These are phyloP conservation scores for Timema cristinae DNA, from an alignment of 2,888 invertebrate species.

Conservation along the genomic window DNA sequence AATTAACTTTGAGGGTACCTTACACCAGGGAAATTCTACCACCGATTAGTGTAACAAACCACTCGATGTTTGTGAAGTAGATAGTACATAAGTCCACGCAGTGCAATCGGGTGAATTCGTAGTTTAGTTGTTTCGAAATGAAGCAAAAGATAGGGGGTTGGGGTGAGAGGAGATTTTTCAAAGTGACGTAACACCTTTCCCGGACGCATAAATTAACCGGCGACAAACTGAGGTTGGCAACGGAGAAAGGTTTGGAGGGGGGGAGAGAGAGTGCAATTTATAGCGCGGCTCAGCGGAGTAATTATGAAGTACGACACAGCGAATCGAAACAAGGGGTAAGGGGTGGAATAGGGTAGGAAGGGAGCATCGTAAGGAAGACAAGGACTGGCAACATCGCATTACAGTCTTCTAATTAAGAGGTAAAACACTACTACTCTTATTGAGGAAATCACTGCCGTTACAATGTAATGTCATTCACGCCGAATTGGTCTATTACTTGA, in stretches of 20 bases:
- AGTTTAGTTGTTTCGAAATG: conserved; percentile 24
- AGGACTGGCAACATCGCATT: too few species aligned
- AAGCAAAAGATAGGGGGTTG: background rate
- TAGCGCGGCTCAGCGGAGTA: conserved; percentile 26
- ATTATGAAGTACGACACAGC: conserved; percentile 29
- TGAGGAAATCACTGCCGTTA: too few species aligned
- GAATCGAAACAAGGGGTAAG: conserved; percentile 10
- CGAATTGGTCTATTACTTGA: too few species aligned
- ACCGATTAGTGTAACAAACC: too few species aligned
- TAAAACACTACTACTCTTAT: too few species aligned
- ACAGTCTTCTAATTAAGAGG: too few species aligned
- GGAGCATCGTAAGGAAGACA: too few species aligned
- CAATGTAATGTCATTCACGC: too few species aligned
- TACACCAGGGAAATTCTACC: too few species aligned
- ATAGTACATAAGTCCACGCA: background rate
- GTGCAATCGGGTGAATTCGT: conserved; percentile 22
- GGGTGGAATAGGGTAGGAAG: too few species aligned
- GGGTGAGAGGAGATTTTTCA: background rate
- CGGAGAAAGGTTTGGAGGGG: conserved; percentile 10
- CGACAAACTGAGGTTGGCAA: conserved; percentile 25
- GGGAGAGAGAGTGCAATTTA: conserved; percentile 22
- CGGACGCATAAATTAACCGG: conserved; percentile 26
- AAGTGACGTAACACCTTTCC: conserved; percentile 24
- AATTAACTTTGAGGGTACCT: too few species aligned
- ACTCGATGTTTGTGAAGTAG: too few species aligned